phyloP scores from a whole-genome alignment of 2,888 invertebrate species.

The Pycnomerus fuliginosus region DNA sequence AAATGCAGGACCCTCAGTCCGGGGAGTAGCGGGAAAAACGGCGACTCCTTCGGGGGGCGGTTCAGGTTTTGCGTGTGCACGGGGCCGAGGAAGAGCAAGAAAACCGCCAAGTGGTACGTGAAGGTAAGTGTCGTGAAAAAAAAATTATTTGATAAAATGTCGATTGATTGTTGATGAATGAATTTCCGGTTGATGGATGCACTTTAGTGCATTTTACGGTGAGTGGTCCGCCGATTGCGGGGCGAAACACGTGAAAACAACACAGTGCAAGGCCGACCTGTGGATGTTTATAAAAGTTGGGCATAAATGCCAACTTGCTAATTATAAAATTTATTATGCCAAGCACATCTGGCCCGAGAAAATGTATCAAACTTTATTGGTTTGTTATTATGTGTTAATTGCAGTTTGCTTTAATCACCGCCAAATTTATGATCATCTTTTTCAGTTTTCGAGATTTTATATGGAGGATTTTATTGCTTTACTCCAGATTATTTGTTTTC shows the following conservation, averaged over 20 bases:
- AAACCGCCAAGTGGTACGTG: constrained; percentile 67
- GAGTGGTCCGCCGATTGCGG: constrained; percentile 5
- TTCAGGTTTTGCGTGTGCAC: constrained; percentile 50
- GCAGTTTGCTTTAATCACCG: too few relatives aligned
- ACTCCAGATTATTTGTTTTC: too few relatives aligned
- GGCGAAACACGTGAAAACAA: constrained; percentile 9
- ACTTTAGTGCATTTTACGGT: constrained; percentile 1
- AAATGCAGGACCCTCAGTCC: constrained; percentile 40
- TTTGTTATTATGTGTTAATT: too few relatives aligned
- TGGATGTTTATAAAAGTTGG: constrained; percentile 13
- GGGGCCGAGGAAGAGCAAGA: constrained; percentile 54
- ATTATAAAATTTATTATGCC: too few relatives aligned
- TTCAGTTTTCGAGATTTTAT: too few relatives aligned
- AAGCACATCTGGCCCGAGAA: too few relatives aligned
- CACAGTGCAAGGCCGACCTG: constrained; percentile 7
- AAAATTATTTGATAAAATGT: neutral
- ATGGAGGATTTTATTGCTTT: too few relatives aligned
- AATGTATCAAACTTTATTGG: too few relatives aligned
- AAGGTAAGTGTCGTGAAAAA: constrained; percentile 61
- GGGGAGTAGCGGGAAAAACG: constrained; percentile 34
- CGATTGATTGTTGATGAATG: constrained; percentile 1
- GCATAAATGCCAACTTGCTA: too few relatives aligned
- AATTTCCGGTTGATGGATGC: neutral
- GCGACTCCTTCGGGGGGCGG: constrained; percentile 37
- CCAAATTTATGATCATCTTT: too few relatives aligned